phyloP scores from a whole-genome alignment of 1,140 invertebrate genomes.

The Microplitis mediator region DNA sequence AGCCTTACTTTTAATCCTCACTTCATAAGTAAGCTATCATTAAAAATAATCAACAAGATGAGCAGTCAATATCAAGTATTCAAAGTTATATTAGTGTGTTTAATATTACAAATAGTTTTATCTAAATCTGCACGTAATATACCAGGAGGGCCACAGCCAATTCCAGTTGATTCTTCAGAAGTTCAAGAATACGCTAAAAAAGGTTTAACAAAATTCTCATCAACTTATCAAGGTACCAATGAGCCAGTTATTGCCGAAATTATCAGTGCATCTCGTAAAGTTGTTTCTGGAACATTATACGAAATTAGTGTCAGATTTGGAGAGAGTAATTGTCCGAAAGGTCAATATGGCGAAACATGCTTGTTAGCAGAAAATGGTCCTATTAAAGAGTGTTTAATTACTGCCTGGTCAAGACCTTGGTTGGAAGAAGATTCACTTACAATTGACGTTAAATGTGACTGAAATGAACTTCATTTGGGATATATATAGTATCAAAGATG shows the following conservation, averaged over 20 bases:
- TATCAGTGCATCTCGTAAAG: constrained; percentile 48
- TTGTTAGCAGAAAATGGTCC: constrained; percentile 40
- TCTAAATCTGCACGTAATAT: background rate
- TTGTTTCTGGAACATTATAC: constrained; percentile 59
- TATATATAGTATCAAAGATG: too few species aligned
- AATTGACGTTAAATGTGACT: constrained; percentile 60
- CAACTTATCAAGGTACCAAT: constrained; percentile 43
- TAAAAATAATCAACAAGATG: too few species aligned
- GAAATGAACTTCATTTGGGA: background rate
- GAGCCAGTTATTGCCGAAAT: constrained; percentile 54
- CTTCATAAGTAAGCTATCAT: too few species aligned
- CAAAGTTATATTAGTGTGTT: too few species aligned
- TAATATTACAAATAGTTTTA: too few species aligned
- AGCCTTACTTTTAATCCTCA: too few species aligned
- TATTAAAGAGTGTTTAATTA: constrained; percentile 60
- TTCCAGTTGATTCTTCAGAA: constrained; percentile 45
- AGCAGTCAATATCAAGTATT: too few species aligned
- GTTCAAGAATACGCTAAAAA: constrained; percentile 49
- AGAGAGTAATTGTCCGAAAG: constrained; percentile 60
- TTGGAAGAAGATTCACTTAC: constrained; percentile 57
- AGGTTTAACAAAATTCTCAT: constrained; percentile 50
- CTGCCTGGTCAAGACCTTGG: constrained; percentile 69
- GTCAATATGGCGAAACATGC: constrained; percentile 39
- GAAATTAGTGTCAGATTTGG: constrained; percentile 61
- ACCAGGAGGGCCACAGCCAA: constrained; percentile 35